Conservation (phyloP, 2,113 vertebrate genomes). For the Malurus cyaneus region DNA sequence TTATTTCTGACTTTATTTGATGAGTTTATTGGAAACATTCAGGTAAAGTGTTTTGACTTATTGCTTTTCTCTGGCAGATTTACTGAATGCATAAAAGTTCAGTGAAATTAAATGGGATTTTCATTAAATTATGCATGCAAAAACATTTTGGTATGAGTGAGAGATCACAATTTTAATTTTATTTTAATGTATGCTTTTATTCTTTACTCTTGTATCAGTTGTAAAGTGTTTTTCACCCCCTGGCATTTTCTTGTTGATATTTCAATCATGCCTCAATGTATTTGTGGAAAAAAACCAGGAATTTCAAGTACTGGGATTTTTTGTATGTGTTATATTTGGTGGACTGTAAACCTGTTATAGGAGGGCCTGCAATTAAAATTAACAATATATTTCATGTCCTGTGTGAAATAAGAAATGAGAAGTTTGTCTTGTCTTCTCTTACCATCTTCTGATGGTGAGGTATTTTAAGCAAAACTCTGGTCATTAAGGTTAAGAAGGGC, state of each 20-base stretch:
- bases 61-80: neutral
- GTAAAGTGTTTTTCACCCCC: neutral
- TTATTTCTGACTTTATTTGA: neutral
- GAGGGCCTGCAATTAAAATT: neutral
- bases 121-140: neutral
- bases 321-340: neutral
- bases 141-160: neutral
- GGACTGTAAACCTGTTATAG: neutral
- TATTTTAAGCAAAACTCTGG: neutral
- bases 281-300: neutral
- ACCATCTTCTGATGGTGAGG: neutral
- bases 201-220: neutral
- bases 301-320: neutral
- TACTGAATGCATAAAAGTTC: neutral
- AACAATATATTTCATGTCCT: neutral
- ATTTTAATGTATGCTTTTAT: neutral
- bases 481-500: neutral
- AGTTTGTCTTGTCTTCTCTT: neutral
- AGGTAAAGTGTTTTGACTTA: neutral
- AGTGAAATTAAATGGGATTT: neutral
- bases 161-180: slow-evolving; percentile 4
- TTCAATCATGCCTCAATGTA: neutral
- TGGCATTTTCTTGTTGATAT: neutral
- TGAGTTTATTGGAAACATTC: slow-evolving; percentile 9
- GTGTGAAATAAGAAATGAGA: neutral